These are phyloP conservation scores for Rousettus leschenaultii DNA, from an alignment of 2,113 vertebrate species.

Conservation along the genomic window DNA sequence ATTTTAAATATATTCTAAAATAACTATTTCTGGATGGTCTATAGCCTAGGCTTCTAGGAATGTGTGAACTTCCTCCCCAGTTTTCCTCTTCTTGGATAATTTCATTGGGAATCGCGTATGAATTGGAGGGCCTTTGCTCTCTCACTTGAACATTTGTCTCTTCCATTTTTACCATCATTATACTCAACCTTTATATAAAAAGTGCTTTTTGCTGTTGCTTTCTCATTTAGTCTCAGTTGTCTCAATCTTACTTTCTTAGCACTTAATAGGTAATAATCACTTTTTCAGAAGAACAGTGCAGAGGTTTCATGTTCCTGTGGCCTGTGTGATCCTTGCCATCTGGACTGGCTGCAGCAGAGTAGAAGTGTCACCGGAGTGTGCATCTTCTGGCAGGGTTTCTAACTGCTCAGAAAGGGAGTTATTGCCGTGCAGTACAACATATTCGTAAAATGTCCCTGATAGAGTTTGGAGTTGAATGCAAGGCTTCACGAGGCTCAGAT, in stretches of 20 bases:
- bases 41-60: background rate
- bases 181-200: background rate
- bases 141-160: background rate
- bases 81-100: background rate
- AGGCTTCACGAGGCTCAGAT: background rate
- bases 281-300: background rate
- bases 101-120: background rate
- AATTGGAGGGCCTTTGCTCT: background rate
- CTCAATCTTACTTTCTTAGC: background rate
- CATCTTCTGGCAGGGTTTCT: background rate
- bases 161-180: constrained; percentile 2
- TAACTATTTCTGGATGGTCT: background rate
- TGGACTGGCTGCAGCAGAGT: background rate
- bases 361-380: background rate
- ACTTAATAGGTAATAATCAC: background rate
- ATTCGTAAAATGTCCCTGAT: background rate
- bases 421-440: fast-evolving
- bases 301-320: background rate
- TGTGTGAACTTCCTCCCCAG: background rate
- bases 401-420: background rate
- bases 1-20: background rate
- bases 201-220: background rate
- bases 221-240: background rate
- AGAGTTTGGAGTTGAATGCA: background rate
- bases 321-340: background rate